Base-by-base conservation (phyloP, 2,888 invertebrate genomes). In the Lamellibrachia columna region DNA sequence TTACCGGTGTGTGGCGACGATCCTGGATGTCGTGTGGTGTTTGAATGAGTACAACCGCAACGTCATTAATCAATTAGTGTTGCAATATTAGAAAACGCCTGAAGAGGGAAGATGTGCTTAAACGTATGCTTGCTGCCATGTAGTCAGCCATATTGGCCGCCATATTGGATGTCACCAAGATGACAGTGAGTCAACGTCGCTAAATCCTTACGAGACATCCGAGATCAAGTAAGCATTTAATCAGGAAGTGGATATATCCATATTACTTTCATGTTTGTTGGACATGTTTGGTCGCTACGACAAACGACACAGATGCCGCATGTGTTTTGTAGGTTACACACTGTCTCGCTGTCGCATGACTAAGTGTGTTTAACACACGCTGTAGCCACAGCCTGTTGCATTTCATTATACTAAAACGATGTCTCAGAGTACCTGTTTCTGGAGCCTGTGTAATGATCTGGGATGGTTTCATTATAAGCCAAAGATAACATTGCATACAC, bases 391-490 rank as follows among this genome's bases (percentile, higher is more conserved):
- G 75, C 75, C 22, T 75, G 75, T 75, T 75, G 75, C 75, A 75
- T 75, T n/a, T 75, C 75, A 75, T 75, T 75, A 75, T 75, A 75
- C 75, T 75, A 75, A 75, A 75, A n/a, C 75, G 75, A 22, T 75
- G 22, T 6, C 22, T 6, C 75, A 11, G 75, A 22, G 75, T 22
- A 22, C 22, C 75, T 22, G 75, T 22, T 15, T n/a, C 15, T 15
- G 75, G 22, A 15, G 22, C 75, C 75, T 22, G 75, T n/a, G 75
- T n/a, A 75, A 75, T n/a, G n/a, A n/a, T 11, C 75, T 75, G 22
- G n/a, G 75, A 4, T 75, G 22, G 75, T n/a, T 15, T 22, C 75
- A 0, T 15, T 22, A 1, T 15, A 15, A 75, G 75, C 75, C 75
- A 75, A 75, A 22, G 22, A 75, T 22, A 75, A 75, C 75, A 75